Base-by-base conservation (phyloP, 2,113 vertebrate genomes). In the Neotragus pygmaeus region DNA sequence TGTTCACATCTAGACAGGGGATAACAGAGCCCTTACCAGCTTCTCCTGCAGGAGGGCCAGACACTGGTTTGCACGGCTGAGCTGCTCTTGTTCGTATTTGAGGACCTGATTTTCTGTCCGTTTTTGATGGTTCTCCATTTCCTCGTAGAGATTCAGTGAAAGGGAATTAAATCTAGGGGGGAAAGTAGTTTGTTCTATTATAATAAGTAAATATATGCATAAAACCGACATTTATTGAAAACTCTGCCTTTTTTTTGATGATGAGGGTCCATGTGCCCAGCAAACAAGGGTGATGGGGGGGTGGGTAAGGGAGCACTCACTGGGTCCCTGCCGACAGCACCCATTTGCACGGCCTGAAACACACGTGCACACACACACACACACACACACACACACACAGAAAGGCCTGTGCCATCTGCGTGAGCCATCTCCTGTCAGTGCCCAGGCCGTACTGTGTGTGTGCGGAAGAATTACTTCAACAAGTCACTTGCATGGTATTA, bases 81-180 rank as follows among this genome's bases (percentile, higher is more conserved):
- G 93, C 96, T 98, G 97, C 0, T 97, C 98, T 97, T 99, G 98
- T 64, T 97, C 92, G 25, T 88, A 97, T 62, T 16, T 95, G 36
- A 96, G 94, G 91, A 99, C 28, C 90, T 98, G 98, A 0, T 30
- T 97, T 94, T 99, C 99, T 66, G 98, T 98, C 99, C 98, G 98
- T 90, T 98, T 99, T 75, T 77, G 98, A 87, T 99, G 98, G 14
- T 91, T 98, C 60, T 98, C 96, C 1, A 98, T 47, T 98, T 99
- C 98, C 73, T 98, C 98, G 49, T 96, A 98, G 39, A 99, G 55
- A 77, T 98, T 96, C 88, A 94, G 98, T 60, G 99, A 89, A 57
- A 97, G 75, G 27, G 83, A 93, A 51, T 97, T 98, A 97, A 99
- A 90, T 96, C 99, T 99, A 91, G 95, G 90, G 97, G 90, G 39